These are phyloP conservation scores for Brachionichthys hirsutus DNA, from an alignment of 2,113 vertebrate genomes.

Conservation along the genomic window DNA sequence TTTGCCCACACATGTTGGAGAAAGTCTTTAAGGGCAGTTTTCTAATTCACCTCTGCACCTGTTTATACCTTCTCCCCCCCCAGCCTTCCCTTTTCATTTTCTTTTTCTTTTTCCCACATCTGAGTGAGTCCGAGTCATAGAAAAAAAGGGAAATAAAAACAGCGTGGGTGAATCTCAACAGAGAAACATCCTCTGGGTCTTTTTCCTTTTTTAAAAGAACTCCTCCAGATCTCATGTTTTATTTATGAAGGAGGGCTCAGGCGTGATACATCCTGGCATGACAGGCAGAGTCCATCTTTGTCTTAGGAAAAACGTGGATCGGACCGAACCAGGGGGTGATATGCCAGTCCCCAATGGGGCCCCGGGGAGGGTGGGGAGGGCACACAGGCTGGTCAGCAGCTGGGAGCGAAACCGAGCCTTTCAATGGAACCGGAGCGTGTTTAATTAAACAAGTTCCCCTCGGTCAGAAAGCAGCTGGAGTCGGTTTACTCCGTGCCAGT, in stretches of 20 bases:
- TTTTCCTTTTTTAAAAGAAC: conserved; percentile 79
- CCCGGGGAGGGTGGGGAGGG: conserved; percentile 37
- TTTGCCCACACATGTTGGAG: conserved; percentile 63
- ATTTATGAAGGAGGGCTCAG: conserved; percentile 77
- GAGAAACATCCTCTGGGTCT: conserved; percentile 81
- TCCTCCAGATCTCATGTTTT: conserved; percentile 82
- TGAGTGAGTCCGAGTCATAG: conserved; percentile 73
- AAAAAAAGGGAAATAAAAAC: conserved; percentile 62
- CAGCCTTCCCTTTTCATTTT: conserved; percentile 12
- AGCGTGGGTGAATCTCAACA: conserved; percentile 81
- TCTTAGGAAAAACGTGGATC: conserved; percentile 64
- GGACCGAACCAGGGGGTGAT: conserved; percentile 69
- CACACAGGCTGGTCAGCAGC: conserved; percentile 72
- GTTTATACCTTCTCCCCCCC: conserved; percentile 64
- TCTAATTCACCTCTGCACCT: conserved; percentile 77
- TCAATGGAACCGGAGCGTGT: conserved; percentile 71
- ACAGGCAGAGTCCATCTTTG: conserved; percentile 76
- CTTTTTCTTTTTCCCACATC: conserved; percentile 66
- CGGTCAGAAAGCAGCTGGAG: conserved; percentile 76
- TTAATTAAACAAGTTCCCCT: conserved; percentile 76
- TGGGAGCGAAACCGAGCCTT: conserved; percentile 63
- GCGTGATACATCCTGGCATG: conserved; percentile 79
- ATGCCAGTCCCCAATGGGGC: conserved; percentile 55
- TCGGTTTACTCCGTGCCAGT: conserved; percentile 72
- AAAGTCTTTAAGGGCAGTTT: conserved; percentile 75